These are phyloP conservation scores for Ochlodes sylvanus DNA, from an alignment of 2,888 invertebrate species.

Conservation along the genomic window DNA sequence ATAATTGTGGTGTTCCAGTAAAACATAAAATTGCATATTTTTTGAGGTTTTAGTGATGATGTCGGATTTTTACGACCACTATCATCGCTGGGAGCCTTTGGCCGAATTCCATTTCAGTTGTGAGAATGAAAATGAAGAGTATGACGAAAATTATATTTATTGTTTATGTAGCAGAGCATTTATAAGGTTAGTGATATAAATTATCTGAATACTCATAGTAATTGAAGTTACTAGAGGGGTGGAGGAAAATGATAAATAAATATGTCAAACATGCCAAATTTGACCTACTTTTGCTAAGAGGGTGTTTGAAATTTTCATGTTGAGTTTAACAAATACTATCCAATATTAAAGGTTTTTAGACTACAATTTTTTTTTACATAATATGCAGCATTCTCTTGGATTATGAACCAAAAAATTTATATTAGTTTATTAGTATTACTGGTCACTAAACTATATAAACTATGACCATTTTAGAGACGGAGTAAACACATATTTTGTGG, in stretches of 20 bases:
- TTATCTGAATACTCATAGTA: not conserved
- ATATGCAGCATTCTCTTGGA: not conserved
- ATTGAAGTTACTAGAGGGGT: conserved; percentile 6
- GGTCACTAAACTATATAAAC: too few relatives aligned
- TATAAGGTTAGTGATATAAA: conserved; percentile 78
- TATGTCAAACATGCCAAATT: conserved; percentile 34
- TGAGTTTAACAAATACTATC: too few relatives aligned
- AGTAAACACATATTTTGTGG: conserved; percentile 63
- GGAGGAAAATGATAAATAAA: conserved; percentile 18
- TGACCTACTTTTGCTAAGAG: conserved; percentile 31
- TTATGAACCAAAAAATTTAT: too few relatives aligned
- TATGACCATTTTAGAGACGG: conserved; percentile 70
- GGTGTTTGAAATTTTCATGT: not conserved
- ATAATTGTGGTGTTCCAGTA: not conserved
- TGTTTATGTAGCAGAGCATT: conserved; percentile 90
- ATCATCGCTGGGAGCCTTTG: conserved; percentile 87
- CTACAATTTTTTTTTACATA: not conserved
- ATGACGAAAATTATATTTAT: conserved; percentile 83
- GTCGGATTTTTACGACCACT: conserved; percentile 74
- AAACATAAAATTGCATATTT: not conserved
- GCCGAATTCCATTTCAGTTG: conserved; percentile 86
- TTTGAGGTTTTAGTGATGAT: conserved; percentile 56
- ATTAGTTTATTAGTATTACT: too few relatives aligned
- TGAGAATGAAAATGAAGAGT: conserved; percentile 65
- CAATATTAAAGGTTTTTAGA: too few relatives aligned